Base-by-base conservation (phyloP, 1,140 invertebrate genomes). In the Lepidurus arcticus region DNA sequence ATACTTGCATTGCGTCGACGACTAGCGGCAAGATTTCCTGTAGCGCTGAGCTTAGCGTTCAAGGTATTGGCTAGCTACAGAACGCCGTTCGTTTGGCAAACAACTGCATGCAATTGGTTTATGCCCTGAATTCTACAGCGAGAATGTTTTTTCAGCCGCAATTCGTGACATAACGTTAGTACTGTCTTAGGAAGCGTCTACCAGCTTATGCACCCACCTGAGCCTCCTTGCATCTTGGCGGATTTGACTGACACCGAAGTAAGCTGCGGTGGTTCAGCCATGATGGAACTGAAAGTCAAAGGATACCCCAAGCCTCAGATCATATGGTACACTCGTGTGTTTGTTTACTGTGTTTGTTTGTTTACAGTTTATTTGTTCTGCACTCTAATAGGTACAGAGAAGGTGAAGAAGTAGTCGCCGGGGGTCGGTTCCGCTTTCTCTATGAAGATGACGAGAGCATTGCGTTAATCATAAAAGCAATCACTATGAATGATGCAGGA, bases 1-100 rank as follows among this genome's bases (percentile, higher is more conserved):
- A 98, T 84, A 98, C 96, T 0, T 98, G 95, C 82, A 94, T 97
- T 1, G 96, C 96, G 0, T 94, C 95, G 83, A 98, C 96, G 1
- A 91, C 90, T 44, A 92, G 92, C 79, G 95, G 95, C 47, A 94
- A 94, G 82, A 97, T 98, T 75, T 95, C 94, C 73, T 97, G 94
- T 85, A 95, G 93, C 82, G 95, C 95, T 7, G 95, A 97, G 83
- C 87, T 97, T 1, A 96, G 94, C 16, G 95, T 97, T 1, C 93
- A 96, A 88, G 93, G 53, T 65, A 34, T 34, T 34, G 34, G 34
- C 34, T 34, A 34, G 34, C 34, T 92, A 85, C 85, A 74, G 75
- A 74, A 42, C 73, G 74, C 6, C 34, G 4, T 34, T 47, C 73
- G 53, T 65, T 73, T 81, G 26, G n/a, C 77, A 11, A 80, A 80